Evolutionary conservation across 2,888 invertebrate species (phyloP), one percentile per base, ranked within the genome.

Genomic region (Sesamia inferens): DNA sequence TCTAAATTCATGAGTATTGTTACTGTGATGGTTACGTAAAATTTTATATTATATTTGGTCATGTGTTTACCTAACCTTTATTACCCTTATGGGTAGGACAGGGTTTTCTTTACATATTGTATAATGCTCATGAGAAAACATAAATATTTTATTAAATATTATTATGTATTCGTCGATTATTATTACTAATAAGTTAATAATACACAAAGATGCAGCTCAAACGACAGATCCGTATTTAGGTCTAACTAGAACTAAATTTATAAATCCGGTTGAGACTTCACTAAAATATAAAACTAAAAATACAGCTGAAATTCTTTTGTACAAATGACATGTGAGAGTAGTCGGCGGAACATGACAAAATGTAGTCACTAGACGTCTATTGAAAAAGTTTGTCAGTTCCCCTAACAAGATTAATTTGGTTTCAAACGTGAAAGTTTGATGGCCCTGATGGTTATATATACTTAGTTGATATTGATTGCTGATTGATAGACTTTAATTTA

Each of bases 351-450:
- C 19, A 11, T 51, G 48, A 66, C 58, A 47, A 63, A 71, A 58
- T 61, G 71, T 44, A 62, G 69, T 68, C 61, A 14, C 48, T 63
- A 39, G 79, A 79, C 67, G 24, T 67, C 70, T 75, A 82, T 83
- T 79, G 75, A 79, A 75, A 79, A 84, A 84, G 73, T 83, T 77
- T 59, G 54, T 24, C 66, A 55, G 70, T 68, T 65, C n/a, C 51
- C 39, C 42, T 54, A 63, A 44, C 73, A 55, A 79, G 62, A 74
- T 75, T 79, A 74, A 77, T 77, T 76, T 71, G 68, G 59, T 68
- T 79, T 74, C 63, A 67, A 76, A 76, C 31, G 64, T 77, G 19
- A 61, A 70, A 77, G 42, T 80, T 80, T 69, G 58, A 67, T 48
- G 48, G 13, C 47, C 55, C 59, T 39, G 31, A 48, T 31, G 42